These are phyloP conservation scores for Muricea muricata DNA, from an alignment of 92 coral and sea anemone genomes.

Conservation along the genomic window DNA sequence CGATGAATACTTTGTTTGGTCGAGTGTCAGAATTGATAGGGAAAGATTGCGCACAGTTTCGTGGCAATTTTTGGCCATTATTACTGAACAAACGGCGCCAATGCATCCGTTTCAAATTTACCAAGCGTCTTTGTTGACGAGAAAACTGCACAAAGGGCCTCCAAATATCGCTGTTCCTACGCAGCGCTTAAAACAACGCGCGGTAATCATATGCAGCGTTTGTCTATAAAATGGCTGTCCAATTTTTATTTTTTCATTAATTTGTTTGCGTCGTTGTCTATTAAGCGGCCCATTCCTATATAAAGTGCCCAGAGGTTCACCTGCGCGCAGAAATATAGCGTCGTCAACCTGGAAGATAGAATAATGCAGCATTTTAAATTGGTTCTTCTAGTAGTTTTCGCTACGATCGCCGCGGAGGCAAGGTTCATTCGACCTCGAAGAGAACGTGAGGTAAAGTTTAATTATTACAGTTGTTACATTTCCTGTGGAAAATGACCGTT, in stretches of 20 bases:
- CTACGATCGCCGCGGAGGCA: background rate
- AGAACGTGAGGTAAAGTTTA: background rate
- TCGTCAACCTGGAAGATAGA: background rate
- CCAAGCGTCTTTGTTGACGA: background rate
- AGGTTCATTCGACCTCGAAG: background rate
- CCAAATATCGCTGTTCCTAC: background rate
- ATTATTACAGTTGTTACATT: too few relatives aligned
- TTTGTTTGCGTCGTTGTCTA: conserved; percentile 22
- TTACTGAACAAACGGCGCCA: background rate
- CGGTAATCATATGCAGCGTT: background rate
- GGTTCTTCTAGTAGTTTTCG: background rate
- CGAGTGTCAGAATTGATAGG: too few relatives aligned
- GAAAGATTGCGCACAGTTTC: background rate
- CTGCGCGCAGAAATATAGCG: background rate
- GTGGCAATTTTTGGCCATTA: background rate
- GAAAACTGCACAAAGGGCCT: background rate
- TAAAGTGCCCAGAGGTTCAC: background rate
- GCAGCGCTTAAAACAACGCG: background rate
- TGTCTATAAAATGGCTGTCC: conserved; percentile 17
- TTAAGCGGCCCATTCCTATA: background rate
- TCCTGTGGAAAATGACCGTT: too few relatives aligned
- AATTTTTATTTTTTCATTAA: conserved; percentile 26
- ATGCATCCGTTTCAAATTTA: background rate
- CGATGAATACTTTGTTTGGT: background rate
- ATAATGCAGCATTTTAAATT: background rate